phyloP scores from a whole-genome alignment of 30 jellyfish, hydroid and myxozoan species.

The Cassiopea xamachana region DNA sequence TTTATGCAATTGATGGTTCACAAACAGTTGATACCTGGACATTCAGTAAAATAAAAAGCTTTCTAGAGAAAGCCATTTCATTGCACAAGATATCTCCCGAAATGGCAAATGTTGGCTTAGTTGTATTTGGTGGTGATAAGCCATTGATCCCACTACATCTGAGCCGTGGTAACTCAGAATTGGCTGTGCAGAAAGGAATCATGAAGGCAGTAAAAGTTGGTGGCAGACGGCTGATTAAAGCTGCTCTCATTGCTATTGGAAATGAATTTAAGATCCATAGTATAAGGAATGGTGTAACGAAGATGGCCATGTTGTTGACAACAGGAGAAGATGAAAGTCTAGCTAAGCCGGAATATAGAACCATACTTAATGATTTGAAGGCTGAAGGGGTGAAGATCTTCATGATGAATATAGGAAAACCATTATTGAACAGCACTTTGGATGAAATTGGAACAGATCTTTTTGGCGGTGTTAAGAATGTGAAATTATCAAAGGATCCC shows the following conservation, averaged over 20 bases:
- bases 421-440: constrained; percentile 28
- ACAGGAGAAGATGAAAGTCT: constrained; percentile 50
- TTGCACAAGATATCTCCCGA: constrained; percentile 46
- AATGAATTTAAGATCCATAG: constrained; percentile 15
- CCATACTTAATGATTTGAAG: constrained; percentile 15
- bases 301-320: constrained; percentile 54
- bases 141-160: constrained; percentile 5
- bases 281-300: constrained; percentile 48
- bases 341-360: not conserved
- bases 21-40: constrained; percentile 13
- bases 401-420: constrained; percentile 70
- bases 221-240: constrained; percentile 66
- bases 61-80: constrained; percentile 41
- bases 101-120: constrained; percentile 57
- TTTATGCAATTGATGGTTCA: constrained; percentile 67
- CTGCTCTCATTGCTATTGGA: constrained; percentile 26
- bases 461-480: constrained; percentile 11
- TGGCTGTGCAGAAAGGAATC: constrained; percentile 7
- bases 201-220: constrained; percentile 15
- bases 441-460: constrained; percentile 10
- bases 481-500: constrained; percentile 23
- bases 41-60: constrained; percentile 30
- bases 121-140: constrained; percentile 45
- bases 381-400: constrained; percentile 39
- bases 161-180: constrained; percentile 12